phyloP scores from a whole-genome alignment of 2,888 invertebrate genomes.

The Mycalesis mineus region DNA sequence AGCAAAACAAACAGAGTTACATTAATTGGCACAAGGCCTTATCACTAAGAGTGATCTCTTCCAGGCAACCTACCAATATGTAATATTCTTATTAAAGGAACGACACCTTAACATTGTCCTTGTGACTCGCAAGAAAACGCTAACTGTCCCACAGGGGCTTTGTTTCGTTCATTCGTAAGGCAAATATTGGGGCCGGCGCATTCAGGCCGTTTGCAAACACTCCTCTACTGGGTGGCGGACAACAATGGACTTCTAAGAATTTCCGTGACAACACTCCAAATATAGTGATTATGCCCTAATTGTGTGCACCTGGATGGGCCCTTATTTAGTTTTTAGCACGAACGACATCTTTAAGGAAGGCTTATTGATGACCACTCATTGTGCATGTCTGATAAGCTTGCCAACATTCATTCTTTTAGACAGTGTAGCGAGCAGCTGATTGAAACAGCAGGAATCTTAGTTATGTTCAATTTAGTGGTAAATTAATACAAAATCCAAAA shows the following conservation, averaged over 20 bases:
- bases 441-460: neutral
- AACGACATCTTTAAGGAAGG: constrained; percentile 59
- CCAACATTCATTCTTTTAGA: constrained; percentile 14
- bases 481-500: no score
- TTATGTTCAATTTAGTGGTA: neutral
- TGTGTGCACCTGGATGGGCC: constrained; percentile 72
- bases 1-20: no score
- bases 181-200: constrained; percentile 72
- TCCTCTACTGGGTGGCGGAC: constrained; percentile 66
- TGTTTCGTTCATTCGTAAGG: constrained; percentile 73
- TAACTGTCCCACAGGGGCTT: constrained; percentile 69
- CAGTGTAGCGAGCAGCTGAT: constrained; percentile 6
- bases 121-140: constrained; percentile 58
- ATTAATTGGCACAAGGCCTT: no score
- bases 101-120: constrained; percentile 48
- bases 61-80: no score
- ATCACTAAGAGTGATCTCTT: no score
- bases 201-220: constrained; percentile 74
- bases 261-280: constrained; percentile 74
- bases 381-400: constrained; percentile 24
- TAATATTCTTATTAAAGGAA: constrained; percentile 33
- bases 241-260: constrained; percentile 67
- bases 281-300: constrained; percentile 73
- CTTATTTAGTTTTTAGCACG: constrained; percentile 65
- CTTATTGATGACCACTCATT: constrained; percentile 31